Evolutionary conservation across 2,797 vertebrate species (phyloP), one percentile per base, ranked within the genome.

Genomic region (Varecia variegata): DNA sequence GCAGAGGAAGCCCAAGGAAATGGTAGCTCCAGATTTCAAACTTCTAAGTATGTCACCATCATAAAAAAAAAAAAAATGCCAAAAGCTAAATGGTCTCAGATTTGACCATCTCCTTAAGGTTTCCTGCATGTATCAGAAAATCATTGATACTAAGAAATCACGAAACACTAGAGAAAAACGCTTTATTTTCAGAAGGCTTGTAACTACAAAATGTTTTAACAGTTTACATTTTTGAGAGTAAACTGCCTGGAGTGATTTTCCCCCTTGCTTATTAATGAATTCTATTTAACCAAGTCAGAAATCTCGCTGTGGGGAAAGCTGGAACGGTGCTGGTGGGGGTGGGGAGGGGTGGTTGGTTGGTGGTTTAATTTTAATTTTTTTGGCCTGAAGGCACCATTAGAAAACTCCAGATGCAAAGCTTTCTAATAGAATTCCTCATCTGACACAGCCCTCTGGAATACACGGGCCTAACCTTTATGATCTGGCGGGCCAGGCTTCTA

Each of bases 391-490:
- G 97, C 97, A 96, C 97, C 90, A 97, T 97, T 97, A 97, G 96
- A 96, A 98, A 97, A 96, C 95, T 98, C 97, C 97, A 97, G 92
- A 98, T 97, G 97, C 96, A 97, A 95, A 93, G 96, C 95, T 91
- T 97, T 90, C 97, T 97, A 95, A 96, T 96, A 97, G 96, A 96
- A 98, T 93, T 88, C 94, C 89, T 94, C 94, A 88, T 97, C 94
- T 74, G 81, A 96, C 76, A 90, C 14, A 93, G 94, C 93, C 84
- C 96, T 93, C 93, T 60, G 94, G 94, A 96, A 92, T 90, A 95
- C 1, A 0, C 2, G 7, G 21, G 91, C 56, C 95, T 96, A 97
- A 97, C 97, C 97, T 97, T 95, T 90, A 93, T 11, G 95, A 95
- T 97, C 93, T 85, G 95, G 93, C 8, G 5, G 92, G 43, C 94